A percentile compares a stretch with the other conserved stretches of the same genome.
phyloP scores from a whole-genome alignment of 1,140 invertebrate species.

The Nephila pilipes region DNA sequence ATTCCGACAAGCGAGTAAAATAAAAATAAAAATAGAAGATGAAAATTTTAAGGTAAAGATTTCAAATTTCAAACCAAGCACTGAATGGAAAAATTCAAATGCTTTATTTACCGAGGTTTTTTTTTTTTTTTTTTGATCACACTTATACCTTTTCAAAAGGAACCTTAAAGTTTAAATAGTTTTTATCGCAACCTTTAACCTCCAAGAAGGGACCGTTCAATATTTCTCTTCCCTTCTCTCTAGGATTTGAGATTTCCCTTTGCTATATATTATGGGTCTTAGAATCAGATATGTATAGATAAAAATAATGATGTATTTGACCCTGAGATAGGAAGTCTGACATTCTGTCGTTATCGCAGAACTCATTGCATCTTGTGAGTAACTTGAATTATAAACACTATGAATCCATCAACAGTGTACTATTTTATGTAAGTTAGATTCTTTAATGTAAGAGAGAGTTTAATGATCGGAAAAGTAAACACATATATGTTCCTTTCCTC shows the following conservation, averaged over 20 bases:
- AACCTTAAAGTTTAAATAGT: no score
- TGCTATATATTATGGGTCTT: background rate
- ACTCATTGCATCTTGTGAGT: background rate
- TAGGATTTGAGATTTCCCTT: background rate
- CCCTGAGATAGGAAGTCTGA: background rate
- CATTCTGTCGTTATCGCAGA: background rate
- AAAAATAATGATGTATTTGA: slow-evolving; percentile 8
- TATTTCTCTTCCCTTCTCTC: background rate
- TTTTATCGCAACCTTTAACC: no score
- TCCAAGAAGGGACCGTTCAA: background rate
- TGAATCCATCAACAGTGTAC: background rate
- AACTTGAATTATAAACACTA: background rate
- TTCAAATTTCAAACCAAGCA: background rate
- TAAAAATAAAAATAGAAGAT: background rate
- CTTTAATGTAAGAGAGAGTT: background rate
- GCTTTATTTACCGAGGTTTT: no score
- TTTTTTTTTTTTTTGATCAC: no score
- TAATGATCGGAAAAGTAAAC: background rate
- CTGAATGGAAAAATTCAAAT: no score
- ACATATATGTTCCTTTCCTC: background rate
- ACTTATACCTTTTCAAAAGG: no score
- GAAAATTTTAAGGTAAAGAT: background rate
- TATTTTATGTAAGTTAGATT: background rate
- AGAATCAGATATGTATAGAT: background rate
- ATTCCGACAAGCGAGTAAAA: background rate